A percentile compares a stretch with the other conserved stretches of the same genome.
These are phyloP conservation scores for Ictalurus punctatus DNA, from an alignment of 2,113 vertebrate genomes.

Conservation along the genomic window DNA sequence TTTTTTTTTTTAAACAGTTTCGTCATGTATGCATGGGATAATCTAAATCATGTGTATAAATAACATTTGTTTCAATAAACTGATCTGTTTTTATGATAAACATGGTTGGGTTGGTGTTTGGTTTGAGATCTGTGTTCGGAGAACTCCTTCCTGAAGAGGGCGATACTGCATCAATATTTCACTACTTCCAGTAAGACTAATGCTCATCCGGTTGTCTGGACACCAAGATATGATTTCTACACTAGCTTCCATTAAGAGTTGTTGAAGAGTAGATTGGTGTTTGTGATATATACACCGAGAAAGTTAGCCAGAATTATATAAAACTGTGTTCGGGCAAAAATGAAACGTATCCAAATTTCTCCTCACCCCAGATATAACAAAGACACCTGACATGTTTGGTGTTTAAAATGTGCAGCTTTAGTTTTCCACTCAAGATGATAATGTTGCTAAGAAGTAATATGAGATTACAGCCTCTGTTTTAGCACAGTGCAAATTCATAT, in stretches of 20 bases:
- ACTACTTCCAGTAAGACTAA: neutral
- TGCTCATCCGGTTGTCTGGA: neutral
- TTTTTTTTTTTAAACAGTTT: neutral
- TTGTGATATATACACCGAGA: neutral
- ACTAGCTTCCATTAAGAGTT: neutral
- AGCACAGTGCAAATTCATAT: no score
- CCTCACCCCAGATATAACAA: neutral
- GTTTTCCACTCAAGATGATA: no score
- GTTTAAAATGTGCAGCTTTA: no score
- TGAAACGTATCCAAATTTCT: neutral
- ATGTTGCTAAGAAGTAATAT: no score
- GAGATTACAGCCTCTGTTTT: neutral
- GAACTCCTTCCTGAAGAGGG: slow-evolving; percentile 22
- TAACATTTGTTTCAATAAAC: neutral
- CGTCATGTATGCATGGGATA: neutral
- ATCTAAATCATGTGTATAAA: neutral
- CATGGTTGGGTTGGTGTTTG: neutral
- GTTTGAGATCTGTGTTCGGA: neutral
- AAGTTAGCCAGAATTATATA: neutral
- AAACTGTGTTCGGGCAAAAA: neutral
- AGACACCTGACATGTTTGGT: neutral
- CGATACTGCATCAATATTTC: neutral
- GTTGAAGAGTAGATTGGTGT: neutral
- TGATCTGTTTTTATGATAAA: neutral
- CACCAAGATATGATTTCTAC: neutral